Conservation (phyloP, 2,797 vertebrate species). For the Chrosomus eos region DNA sequence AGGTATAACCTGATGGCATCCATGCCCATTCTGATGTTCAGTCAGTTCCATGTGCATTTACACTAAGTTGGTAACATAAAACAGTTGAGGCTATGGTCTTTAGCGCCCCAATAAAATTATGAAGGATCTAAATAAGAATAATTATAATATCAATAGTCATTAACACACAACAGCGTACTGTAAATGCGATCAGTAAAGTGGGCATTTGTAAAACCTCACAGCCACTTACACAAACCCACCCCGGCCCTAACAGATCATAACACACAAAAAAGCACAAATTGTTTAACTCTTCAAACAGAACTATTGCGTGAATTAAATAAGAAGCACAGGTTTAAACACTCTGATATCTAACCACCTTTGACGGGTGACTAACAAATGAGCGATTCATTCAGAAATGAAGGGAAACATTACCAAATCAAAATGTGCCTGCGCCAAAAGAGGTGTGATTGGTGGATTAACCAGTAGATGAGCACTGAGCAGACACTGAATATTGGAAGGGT, state of each 20-base stretch:
- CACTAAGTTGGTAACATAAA: constrained; percentile 68
- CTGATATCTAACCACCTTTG: constrained; percentile 61
- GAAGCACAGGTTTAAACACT: constrained; percentile 72
- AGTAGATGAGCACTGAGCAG: constrained; percentile 31
- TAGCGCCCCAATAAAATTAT: constrained; percentile 61
- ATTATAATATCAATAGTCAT: constrained; percentile 70
- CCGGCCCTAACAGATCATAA: constrained; percentile 62
- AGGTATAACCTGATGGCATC: constrained; percentile 45
- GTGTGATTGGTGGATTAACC: constrained; percentile 13
- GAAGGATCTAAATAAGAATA: constrained; percentile 60
- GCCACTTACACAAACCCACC: constrained; percentile 59
- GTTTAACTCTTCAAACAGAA: constrained; percentile 65
- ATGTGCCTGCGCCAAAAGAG: constrained; percentile 65
- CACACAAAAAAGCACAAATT: constrained; percentile 66
- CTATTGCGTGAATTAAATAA: constrained; percentile 75
- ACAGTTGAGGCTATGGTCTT: constrained; percentile 64
- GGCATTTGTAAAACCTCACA: constrained; percentile 63
- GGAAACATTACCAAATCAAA: constrained; percentile 65
- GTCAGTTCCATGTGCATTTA: constrained; percentile 65
- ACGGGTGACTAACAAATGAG: constrained; percentile 71
- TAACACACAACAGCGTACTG: constrained; percentile 65
- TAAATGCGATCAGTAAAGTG: constrained; percentile 64
- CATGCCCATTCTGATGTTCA: constrained; percentile 61
- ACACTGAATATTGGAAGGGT: constrained; percentile 29
- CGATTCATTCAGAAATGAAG: constrained; percentile 65